Evolutionary conservation across 2,888 invertebrate genomes (phyloP), one percentile per base, ranked within the genome.

Genomic region (Leptogaster cylindrica): DNA sequence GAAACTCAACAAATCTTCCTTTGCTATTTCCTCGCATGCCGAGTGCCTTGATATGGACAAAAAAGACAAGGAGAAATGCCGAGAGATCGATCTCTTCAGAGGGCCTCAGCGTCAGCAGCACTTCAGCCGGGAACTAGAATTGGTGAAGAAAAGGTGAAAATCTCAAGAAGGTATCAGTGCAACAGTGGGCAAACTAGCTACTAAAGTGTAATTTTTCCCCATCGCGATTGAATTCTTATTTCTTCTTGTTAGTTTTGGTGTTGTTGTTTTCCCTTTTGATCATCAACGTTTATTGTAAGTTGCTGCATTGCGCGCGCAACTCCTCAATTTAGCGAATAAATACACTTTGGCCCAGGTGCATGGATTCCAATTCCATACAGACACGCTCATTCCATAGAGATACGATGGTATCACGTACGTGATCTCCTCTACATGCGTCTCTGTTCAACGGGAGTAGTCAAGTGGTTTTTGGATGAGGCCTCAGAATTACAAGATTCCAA

Each of bases 341-440:
- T 36, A 55, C 18, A 55, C 23, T n/a, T n/a, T n/a, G 55, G 36
- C 55, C 36, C 36, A 55, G 46, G 10, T 18, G 7, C 41, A 25
- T 44, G 25, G n/a, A 44, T 51, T 28, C 51, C 51, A 28, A 8
- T n/a, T 16, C 14, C 25, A 18, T 31, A 31, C 8, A 16, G 1
- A 10, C 10, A 6, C 7, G 41, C 12, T 4, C 48, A 20, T n/a
- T n/a, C 3, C 12, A 44, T 61, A 16, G 14, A 61, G 44, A 61
- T 27, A 44, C 18, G 25, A 25, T 27, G 61, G 61, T 44, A 61
- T 61, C 44, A 61, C 61, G 61, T 61, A 61, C 44, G 61, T 44
- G 44, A 61, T 61, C 61, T n/a, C n/a, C n/a, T 61, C 44, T 61
- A 61, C 44, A 41, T 61, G 61, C 16, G 44, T 61, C 41, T 44